These are phyloP conservation scores for Orchesellides sinensis DNA, from an alignment of 2,888 invertebrate genomes.

Conservation along the genomic window DNA sequence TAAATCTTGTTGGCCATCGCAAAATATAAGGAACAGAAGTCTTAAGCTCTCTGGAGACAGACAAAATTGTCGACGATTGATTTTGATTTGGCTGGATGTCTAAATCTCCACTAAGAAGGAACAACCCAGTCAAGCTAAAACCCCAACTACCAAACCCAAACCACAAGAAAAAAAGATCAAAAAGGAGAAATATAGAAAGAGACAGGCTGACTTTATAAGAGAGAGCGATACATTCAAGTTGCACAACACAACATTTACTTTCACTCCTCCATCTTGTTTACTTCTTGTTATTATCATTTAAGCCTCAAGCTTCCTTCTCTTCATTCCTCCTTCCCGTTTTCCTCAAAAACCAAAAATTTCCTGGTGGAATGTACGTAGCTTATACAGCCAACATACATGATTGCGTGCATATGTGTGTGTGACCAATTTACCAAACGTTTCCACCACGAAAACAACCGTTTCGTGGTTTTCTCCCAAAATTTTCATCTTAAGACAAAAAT, in stretches of 20 bases:
- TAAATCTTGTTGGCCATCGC: constrained; percentile 4
- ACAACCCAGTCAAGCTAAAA: no score
- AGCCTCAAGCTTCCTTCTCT: constrained; percentile 41
- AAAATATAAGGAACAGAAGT: not conserved
- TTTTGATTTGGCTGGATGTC: constrained; percentile 58
- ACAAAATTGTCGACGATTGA: constrained; percentile 50
- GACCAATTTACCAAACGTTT: not conserved
- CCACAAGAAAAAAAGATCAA: constrained; percentile 31
- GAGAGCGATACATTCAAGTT: no score
- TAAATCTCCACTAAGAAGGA: constrained; percentile 25
- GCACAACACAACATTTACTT: no score
- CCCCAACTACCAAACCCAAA: not conserved
- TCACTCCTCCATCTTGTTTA: constrained; percentile 25
- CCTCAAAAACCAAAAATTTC: no score
- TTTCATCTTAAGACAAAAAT: no score
- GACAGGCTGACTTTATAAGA: constrained; percentile 1
- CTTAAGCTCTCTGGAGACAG: not conserved
- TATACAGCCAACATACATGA: no score
- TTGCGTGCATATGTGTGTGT: no score
- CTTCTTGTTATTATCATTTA: constrained; percentile 60
- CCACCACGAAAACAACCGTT: constrained; percentile 15
- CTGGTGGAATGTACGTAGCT: no score
- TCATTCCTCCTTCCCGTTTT: not conserved
- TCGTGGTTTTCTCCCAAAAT: constrained; percentile 5
- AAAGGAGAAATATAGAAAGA: not conserved